A percentile compares a stretch with the other conserved stretches of the same genome.
Conservation (phyloP, 2,888 invertebrate genomes). For the Calameuta pallipes region DNA sequence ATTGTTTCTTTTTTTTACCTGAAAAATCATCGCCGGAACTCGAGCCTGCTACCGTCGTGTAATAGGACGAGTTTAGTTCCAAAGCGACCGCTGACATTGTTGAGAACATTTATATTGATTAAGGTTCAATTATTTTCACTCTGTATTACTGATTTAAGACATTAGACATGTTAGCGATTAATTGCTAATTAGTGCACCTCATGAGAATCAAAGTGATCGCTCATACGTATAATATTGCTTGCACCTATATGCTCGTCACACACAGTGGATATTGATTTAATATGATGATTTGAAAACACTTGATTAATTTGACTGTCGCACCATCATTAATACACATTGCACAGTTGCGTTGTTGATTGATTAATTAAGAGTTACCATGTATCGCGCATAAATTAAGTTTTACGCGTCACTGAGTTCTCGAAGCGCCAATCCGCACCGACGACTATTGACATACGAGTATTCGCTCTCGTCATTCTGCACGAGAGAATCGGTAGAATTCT, state of each 20-base stretch:
- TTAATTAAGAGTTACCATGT: not conserved
- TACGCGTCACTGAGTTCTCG: not conserved
- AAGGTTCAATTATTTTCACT: not conserved
- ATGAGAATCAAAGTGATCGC: not conserved
- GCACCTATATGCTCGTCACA: not conserved
- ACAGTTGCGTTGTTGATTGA: not conserved
- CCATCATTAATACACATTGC: not conserved
- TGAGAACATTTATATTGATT: slow-evolving; percentile 43
- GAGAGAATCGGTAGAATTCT: not conserved
- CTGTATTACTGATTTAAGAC: not conserved
- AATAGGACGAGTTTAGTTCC: slow-evolving; percentile 55
- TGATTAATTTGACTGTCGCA: not conserved
- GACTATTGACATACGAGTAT: not conserved
- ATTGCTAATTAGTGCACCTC: not conserved
- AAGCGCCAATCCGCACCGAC: not conserved
- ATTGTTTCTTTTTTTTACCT: slow-evolving; percentile 37
- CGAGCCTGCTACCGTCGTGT: slow-evolving; percentile 51
- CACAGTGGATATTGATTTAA: not conserved
- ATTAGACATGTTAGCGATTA: not conserved
- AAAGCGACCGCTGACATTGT: slow-evolving; percentile 52
- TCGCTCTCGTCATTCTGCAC: not conserved
- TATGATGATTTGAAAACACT: not conserved
- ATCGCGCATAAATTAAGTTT: not conserved
- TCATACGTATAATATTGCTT: not conserved
- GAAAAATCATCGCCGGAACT: slow-evolving; percentile 48